Evolutionary conservation across 2,113 vertebrate species (phyloP), one percentile per base, ranked within the genome.

Genomic region (Hippocampus barbouri): DNA sequence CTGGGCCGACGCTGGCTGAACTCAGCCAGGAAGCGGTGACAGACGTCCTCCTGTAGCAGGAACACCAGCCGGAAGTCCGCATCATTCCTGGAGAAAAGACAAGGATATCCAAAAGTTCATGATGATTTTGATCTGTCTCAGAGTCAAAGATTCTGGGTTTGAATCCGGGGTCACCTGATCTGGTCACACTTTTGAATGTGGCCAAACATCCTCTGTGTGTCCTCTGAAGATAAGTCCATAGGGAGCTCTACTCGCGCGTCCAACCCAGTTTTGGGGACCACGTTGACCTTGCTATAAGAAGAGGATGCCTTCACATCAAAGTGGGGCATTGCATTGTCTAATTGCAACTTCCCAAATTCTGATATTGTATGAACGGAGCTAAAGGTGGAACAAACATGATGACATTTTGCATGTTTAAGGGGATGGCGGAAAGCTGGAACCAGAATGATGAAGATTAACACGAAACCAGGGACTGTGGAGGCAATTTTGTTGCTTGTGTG

Each of bases 191-290:
- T 64, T 34, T 61, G 70, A 2, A 85, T 65, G 65, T 83, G 80
- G 47, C 40, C 12, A n/a, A 87, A 71, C 85, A 86, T 89, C 53
- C 21, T 82, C 21, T 66, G 67, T 2, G 83, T 12, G 4, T 86
- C 73, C 1, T 83, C 71, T 23, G 83, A 73, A 65, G 82, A 78
- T 34, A 90, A 54, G 65, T 76, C 72, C 40, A 21, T 77, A 53
- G 14, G 63, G n/a, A 66, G 63, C 41, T 47, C 63, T 43, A 66
- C 63, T 5, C 63, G 15, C 1, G 83, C 45, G 2, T 85, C 40
- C 0, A 86, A 64, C 43, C 5, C 18, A 38, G 54, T 12, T 21
- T 80, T 30, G 2, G 0, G 23, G 0, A 3, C 38, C 54, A 9
- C 25, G 47, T 67, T 38, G 3, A 54, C 57, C 9, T 77, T 62